Evolutionary conservation across 64 coral and sea anemone species (phyloP).

Genomic region (Anthopleura sola): DNA sequence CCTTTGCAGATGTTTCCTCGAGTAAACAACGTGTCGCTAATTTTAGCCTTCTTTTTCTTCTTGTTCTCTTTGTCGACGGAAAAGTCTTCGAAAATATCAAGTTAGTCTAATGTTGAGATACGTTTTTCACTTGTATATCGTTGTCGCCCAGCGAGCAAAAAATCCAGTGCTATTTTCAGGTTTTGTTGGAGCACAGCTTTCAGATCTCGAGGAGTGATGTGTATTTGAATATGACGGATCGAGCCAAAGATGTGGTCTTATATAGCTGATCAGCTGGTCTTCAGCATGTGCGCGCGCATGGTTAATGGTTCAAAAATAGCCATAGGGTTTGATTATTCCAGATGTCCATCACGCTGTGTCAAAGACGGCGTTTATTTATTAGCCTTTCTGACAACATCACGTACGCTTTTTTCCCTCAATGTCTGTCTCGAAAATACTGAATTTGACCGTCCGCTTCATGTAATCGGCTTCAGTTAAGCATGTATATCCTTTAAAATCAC

Average conservation of each 20-base stretch:
- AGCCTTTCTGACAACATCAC: slow-evolving; percentile 26
- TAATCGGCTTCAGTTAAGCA: not conserved
- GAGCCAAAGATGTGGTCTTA: not conserved
- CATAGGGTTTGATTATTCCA: not conserved
- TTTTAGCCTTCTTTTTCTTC: not conserved
- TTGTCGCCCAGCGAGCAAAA: not conserved
- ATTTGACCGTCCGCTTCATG: not conserved
- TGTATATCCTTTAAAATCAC: not conserved
- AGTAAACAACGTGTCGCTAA: not conserved
- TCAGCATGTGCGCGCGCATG: not conserved
- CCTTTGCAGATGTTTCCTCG: not conserved
- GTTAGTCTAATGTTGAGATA: no score
- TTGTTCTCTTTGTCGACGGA: not conserved
- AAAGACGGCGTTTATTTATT: slow-evolving; percentile 4
- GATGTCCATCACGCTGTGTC: slow-evolving; percentile 4
- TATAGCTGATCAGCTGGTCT: slow-evolving; percentile 6
- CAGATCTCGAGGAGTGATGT: not conserved
- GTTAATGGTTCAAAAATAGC: slow-evolving; percentile 2
- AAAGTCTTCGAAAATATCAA: not conserved
- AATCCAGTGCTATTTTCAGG: not conserved
- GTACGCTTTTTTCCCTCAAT: not conserved
- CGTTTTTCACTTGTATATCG: no score
- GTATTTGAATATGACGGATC: not conserved
- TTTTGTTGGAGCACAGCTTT: not conserved
- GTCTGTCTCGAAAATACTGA: not conserved